Percentiles rank a stretch among this genome's conserved stretches.
Conservation (phyloP, 1,140 invertebrate genomes). For the Drosophila funebris region DNA sequence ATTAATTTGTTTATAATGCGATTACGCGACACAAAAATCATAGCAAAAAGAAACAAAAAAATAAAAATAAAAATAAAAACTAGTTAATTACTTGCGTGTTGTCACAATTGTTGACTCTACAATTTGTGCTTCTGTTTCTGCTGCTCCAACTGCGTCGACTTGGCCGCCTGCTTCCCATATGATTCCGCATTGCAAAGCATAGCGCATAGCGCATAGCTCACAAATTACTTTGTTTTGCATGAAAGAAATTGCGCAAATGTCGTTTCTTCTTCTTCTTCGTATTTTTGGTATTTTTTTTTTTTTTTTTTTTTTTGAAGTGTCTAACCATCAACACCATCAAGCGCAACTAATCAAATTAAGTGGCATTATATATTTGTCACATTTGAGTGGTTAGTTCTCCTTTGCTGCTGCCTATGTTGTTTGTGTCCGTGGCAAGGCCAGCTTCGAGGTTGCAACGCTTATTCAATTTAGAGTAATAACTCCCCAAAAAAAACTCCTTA, state of each 20-base stretch:
- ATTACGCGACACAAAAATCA: slow-evolving; percentile 45
- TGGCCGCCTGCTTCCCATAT: neutral
- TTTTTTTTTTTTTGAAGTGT: slow-evolving; percentile 13
- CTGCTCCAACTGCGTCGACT: neutral
- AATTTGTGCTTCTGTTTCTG: slow-evolving; percentile 17
- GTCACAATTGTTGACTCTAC: slow-evolving; percentile 66
- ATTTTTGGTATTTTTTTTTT: too few species aligned
- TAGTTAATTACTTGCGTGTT: slow-evolving; percentile 75
- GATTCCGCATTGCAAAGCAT: slow-evolving; percentile 39
- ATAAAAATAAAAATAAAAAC: slow-evolving; percentile 52
- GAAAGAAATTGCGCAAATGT: slow-evolving; percentile 43
- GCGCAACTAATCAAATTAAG: slow-evolving; percentile 70
- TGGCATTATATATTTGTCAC: slow-evolving; percentile 48
- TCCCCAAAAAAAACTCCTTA: neutral
- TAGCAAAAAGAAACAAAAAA: slow-evolving; percentile 46
- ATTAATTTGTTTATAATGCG: slow-evolving; percentile 81
- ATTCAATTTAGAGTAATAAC: slow-evolving; percentile 8
- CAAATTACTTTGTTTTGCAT: slow-evolving; percentile 34
- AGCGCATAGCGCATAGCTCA: slow-evolving; percentile 16
- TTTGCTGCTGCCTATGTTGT: neutral
- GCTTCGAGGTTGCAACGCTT: slow-evolving; percentile 2
- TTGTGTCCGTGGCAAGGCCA: slow-evolving; percentile 3
- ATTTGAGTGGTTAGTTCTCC: slow-evolving; percentile 26
- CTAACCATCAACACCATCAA: slow-evolving; percentile 2
- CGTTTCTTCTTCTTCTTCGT: neutral